phyloP scores from a whole-genome alignment of 2,797 vertebrate species.

The Macrochelys suwanniensis region DNA sequence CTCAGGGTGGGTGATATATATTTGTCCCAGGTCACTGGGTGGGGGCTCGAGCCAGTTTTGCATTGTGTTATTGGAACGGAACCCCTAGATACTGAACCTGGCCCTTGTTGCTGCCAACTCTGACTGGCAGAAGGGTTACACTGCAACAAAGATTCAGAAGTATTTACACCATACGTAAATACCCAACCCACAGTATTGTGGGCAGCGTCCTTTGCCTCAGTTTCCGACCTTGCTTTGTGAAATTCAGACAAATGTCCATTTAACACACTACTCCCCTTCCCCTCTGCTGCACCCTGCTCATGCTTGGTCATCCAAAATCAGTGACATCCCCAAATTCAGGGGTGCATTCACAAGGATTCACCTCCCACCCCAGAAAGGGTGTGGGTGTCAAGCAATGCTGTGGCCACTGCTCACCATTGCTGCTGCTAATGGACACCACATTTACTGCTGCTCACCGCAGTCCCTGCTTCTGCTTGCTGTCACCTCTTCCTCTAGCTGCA shows the following conservation, averaged over 20 bases:
- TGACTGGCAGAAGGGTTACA: too few species aligned
- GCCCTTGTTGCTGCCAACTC: too few species aligned
- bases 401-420: neutral
- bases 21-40: too few species aligned
- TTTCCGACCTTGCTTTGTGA: too few species aligned
- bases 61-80: too few species aligned
- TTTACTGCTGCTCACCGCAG: neutral
- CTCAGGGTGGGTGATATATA: too few species aligned
- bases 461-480: neutral
- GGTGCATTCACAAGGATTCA: neutral
- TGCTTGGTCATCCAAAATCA: neutral
- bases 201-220: too few species aligned
- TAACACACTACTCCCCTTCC: neutral
- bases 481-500: neutral
- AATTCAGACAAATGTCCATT: neutral
- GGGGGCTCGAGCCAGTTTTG: too few species aligned
- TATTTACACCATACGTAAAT: too few species aligned
- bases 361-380: neutral
- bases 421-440: neutral
- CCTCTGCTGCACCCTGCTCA: neutral
- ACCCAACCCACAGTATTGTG: too few species aligned
- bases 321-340: neutral
- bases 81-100: too few species aligned
- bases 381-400: neutral
- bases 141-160: too few species aligned